phyloP scores from a whole-genome alignment of 1,140 invertebrate genomes.

The Tetramorium parvispinum region DNA sequence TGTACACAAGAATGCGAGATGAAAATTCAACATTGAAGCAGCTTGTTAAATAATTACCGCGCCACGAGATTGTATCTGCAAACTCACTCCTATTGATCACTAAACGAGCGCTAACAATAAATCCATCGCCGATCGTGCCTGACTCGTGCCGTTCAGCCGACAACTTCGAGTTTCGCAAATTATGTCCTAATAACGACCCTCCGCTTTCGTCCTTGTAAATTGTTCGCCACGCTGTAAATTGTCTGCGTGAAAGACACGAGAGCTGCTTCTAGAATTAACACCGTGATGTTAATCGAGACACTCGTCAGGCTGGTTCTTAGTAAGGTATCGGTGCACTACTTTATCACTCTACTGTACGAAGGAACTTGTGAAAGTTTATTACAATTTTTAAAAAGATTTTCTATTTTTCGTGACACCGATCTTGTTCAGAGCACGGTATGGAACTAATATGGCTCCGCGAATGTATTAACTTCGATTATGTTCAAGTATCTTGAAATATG shows the following conservation, averaged over 20 bases:
- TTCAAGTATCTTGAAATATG: neutral
- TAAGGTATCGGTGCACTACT: neutral
- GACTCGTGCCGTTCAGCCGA: neutral
- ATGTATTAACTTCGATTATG: neutral
- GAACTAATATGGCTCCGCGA: neutral
- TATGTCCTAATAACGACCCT: constrained; percentile 37
- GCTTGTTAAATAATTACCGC: constrained; percentile 50
- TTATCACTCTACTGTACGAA: neutral
- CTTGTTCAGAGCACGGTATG: neutral
- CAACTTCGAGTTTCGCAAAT: constrained; percentile 26
- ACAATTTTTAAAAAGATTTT: neutral
- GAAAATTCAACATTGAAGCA: constrained; percentile 20
- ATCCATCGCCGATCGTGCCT: constrained; percentile 3
- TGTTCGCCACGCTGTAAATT: constrained; percentile 16
- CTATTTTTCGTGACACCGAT: neutral
- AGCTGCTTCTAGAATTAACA: constrained; percentile 5
- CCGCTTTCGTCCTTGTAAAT: constrained; percentile 29
- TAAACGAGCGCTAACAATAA: constrained; percentile 47
- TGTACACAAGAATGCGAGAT: neutral
- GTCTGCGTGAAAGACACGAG: neutral
- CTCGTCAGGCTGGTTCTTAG: constrained; percentile 22
- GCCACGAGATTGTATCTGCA: constrained; percentile 9
- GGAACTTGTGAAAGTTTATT: neutral
- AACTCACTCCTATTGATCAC: neutral
- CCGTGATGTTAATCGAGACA: constrained; percentile 18